Percentiles rank a stretch among this genome's conserved stretches.
These are phyloP conservation scores for Capreolus pygargus DNA, from an alignment of 2,113 vertebrate genomes.

Conservation along the genomic window DNA sequence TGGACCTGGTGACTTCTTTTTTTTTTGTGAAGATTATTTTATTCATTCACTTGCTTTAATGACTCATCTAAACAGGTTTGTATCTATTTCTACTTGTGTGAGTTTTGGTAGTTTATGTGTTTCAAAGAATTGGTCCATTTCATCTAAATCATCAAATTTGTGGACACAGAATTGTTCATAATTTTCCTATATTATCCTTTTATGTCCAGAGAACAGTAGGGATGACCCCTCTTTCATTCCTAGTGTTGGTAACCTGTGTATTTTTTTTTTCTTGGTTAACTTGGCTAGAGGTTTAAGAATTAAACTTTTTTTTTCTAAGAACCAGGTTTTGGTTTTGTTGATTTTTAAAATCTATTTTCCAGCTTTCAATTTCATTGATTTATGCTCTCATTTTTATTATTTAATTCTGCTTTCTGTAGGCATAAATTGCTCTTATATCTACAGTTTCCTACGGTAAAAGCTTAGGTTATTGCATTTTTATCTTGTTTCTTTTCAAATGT, in stretches of 20 bases:
- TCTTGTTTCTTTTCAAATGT: background rate
- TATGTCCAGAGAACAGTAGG: background rate
- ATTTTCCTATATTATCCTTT: background rate
- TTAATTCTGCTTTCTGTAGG: background rate
- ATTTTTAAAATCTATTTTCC: background rate
- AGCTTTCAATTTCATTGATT: background rate
- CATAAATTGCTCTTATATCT: slow-evolving; percentile 7
- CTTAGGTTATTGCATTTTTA: background rate
- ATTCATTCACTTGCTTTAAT: background rate
- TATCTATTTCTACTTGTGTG: background rate
- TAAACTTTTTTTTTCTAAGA: background rate
- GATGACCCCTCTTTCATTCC: background rate
- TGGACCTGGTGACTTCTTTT: background rate
- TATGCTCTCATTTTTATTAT: slow-evolving; percentile 7
- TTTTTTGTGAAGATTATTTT: background rate
- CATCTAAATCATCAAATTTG: background rate
- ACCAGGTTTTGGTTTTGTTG: background rate
- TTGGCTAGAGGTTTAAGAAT: background rate
- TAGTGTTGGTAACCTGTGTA: background rate
- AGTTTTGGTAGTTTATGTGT: background rate
- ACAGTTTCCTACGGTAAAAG: background rate
- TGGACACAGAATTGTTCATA: background rate
- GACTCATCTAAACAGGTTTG: background rate
- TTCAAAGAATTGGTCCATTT: background rate
- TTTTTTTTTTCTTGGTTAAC: background rate